phyloP scores from a whole-genome alignment of 2,888 invertebrate species.

The Stegophylla sp. region DNA sequence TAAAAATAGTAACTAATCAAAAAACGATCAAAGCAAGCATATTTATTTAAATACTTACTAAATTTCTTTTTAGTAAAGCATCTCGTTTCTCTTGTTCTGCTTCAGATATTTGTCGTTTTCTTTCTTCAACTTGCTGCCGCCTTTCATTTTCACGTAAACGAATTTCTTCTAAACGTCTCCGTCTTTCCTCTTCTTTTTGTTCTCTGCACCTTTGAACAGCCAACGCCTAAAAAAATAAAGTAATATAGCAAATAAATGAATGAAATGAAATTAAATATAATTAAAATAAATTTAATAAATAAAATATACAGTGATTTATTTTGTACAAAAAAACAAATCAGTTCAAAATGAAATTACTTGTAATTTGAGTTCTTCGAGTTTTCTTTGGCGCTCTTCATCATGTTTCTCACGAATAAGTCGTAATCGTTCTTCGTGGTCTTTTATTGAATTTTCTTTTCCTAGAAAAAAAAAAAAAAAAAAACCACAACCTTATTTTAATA shows the following conservation, averaged over 20 bases:
- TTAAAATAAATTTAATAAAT: no score
- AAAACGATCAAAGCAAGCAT: not conserved
- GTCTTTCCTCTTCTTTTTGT: slow-evolving; percentile 84
- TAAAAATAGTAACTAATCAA: not conserved
- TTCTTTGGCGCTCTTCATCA: slow-evolving; percentile 86
- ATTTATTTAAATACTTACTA: slow-evolving; percentile 64
- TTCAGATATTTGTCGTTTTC: slow-evolving; percentile 87
- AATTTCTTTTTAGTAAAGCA: slow-evolving; percentile 83
- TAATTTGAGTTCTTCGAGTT: slow-evolving; percentile 86
- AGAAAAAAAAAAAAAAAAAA: slow-evolving; percentile 29
- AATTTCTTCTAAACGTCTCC: slow-evolving; percentile 82
- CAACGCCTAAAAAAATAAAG: slow-evolving; percentile 68
- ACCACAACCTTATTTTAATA: slow-evolving; percentile 15
- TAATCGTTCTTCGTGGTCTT: slow-evolving; percentile 71
- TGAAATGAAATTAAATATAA: no score
- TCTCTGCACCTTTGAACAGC: slow-evolving; percentile 88
- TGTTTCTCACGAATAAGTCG: slow-evolving; percentile 83
- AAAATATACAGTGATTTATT: not conserved
- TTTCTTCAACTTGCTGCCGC: slow-evolving; percentile 75
- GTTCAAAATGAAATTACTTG: slow-evolving; percentile 66
- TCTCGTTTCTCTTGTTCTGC: slow-evolving; percentile 86
- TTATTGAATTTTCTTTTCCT: slow-evolving; percentile 57
- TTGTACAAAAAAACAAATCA: not conserved
- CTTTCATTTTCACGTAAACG: slow-evolving; percentile 76
- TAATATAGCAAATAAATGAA: no score